Evolutionary conservation across 2,113 vertebrate genomes (phyloP).

Genomic region (Charadrius vociferus): DNA sequence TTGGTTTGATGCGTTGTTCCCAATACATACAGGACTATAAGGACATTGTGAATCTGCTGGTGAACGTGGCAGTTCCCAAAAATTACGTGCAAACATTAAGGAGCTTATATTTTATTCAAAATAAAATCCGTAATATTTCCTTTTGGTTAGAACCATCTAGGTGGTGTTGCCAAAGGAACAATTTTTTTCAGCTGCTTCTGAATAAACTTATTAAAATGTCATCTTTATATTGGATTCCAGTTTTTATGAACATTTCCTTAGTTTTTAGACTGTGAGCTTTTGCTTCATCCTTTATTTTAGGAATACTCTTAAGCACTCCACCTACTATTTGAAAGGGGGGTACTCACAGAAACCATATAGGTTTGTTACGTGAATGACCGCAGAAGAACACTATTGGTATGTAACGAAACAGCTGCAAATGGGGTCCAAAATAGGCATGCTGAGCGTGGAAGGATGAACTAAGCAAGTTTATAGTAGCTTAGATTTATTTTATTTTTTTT

Average conservation of each 20-base stretch:
- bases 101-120: background rate
- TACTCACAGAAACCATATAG: background rate
- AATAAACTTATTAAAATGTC: conserved; percentile 46
- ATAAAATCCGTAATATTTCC: background rate
- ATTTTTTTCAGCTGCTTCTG: background rate
- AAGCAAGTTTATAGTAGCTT: background rate
- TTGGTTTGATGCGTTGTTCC: background rate
- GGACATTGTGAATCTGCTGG: background rate
- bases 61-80: background rate
- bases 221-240: conserved; percentile 48
- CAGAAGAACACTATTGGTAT: background rate
- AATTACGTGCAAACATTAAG: background rate
- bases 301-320: background rate
- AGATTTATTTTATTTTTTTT: background rate
- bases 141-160: conserved; percentile 2
- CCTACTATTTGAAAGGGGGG: background rate
- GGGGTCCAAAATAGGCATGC: background rate
- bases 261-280: background rate
- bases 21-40: background rate
- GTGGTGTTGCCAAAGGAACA: conserved; percentile 19
- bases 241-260: conserved; percentile 24
- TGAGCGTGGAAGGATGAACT: background rate
- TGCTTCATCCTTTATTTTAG: background rate
- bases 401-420: background rate
- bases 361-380: background rate